These are phyloP conservation scores for Saturnia japonica DNA, from an alignment of 2,888 invertebrate species.

Conservation along the genomic window DNA sequence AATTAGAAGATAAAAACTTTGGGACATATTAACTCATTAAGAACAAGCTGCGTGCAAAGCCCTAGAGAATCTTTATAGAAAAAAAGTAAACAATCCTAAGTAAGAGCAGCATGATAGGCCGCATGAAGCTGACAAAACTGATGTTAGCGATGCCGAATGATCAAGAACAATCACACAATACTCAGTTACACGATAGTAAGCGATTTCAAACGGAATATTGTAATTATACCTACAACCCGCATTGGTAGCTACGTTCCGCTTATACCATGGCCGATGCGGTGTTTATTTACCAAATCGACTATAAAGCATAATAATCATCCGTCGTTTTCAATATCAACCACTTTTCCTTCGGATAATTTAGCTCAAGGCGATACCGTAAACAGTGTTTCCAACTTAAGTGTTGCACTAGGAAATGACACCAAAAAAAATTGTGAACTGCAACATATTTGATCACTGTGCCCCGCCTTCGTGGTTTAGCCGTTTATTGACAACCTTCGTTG, in stretches of 20 bases:
- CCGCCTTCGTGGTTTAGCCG: background rate
- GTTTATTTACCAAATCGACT: background rate
- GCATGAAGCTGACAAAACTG: background rate
- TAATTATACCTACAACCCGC: background rate
- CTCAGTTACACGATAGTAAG: background rate
- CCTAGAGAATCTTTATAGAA: too few species aligned
- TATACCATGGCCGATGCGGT: background rate
- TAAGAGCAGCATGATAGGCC: too few species aligned
- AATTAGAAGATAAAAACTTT: too few species aligned
- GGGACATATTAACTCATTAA: too few species aligned
- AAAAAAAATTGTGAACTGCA: background rate
- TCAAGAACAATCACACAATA: too few species aligned
- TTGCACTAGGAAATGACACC: background rate
- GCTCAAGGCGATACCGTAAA: constrained; percentile 17
- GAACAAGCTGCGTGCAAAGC: too few species aligned
- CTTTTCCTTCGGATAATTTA: constrained; percentile 18
- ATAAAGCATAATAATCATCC: constrained; percentile 12
- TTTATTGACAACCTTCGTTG: background rate
- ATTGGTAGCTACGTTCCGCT: background rate
- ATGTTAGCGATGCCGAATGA: background rate
- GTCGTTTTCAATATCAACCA: constrained; percentile 18
- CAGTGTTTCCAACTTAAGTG: background rate
- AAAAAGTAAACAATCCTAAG: too few species aligned
- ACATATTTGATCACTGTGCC: background rate
- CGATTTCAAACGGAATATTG: background rate